phyloP scores from a whole-genome alignment of 2,113 vertebrate genomes.

The Onychostruthus taczanowskii region DNA sequence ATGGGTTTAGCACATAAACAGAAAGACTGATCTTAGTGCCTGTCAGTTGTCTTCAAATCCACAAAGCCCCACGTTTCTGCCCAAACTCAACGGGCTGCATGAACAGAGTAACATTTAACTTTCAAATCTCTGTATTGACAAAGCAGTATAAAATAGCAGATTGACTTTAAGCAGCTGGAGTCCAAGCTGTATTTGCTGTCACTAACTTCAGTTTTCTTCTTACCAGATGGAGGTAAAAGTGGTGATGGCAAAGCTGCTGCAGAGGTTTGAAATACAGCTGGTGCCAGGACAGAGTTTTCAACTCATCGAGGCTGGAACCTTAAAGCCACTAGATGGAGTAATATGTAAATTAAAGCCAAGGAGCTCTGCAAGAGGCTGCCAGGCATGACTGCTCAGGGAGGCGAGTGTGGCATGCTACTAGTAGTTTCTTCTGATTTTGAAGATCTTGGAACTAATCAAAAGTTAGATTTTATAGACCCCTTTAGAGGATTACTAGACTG shows the following conservation, averaged over 20 bases:
- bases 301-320: conserved; percentile 76
- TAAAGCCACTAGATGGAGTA: conserved; percentile 82
- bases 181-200: not conserved
- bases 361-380: not conserved
- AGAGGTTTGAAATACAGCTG: conserved; percentile 86
- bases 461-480: not conserved
- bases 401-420: not conserved
- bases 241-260: conserved; percentile 89
- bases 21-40: not conserved
- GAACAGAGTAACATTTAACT: not conserved
- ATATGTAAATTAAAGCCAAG: conserved; percentile 80
- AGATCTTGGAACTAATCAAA: not conserved
- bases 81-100: not conserved
- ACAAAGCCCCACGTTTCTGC: not conserved
- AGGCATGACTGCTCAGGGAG: not conserved
- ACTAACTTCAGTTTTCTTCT: conserved; percentile 3
- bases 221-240: conserved; percentile 91
- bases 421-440: not conserved
- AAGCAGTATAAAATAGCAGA: not conserved
- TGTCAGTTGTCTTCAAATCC: not conserved
- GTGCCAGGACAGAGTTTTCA: conserved; percentile 81
- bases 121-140: not conserved
- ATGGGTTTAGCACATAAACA: not conserved
- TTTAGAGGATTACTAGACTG: not conserved
- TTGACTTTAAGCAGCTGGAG: not conserved